Base-by-base conservation (phyloP, 2,888 invertebrate species). In the Dioctria rufipes region DNA sequence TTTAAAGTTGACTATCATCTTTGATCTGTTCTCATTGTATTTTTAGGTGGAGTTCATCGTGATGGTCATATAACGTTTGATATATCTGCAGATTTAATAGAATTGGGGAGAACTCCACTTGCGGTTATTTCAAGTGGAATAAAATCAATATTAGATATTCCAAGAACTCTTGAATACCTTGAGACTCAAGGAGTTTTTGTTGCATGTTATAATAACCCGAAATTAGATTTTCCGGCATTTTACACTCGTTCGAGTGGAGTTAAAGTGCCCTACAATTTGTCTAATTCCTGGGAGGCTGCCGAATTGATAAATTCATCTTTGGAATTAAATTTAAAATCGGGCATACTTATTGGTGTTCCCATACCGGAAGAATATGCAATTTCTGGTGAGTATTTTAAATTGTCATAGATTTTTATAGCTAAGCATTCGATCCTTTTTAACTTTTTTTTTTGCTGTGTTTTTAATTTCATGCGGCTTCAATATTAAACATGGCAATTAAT, bases 171-270 rank as follows among this genome's bases (percentile, higher is more conserved):
- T 67, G 99, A 99, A 88, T 98, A 94, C 88, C 90, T 99, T 90
- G 98, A 99, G 91, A 99, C 98, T 0, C 94, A 96, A 88, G 98
- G 98, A 0, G 98, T 98, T 1, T 95, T 95, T 85, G 97, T 98
- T 0, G 93, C 94, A 51, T 93, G 95, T 0, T 94, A 93, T 84
- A 94, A 95, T 0, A 89, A 91, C n/a, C 88, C 91, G 0, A 88
- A 89, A 0, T 89, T 89, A 42, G 92, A 93, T 11, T 99, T 99
- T 89, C 99, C 99, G 0, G 97, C 98, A 60, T 99, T 99, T 90
- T 99, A 98, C 89, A 94, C 95, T 0, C 89, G 92, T 4, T 90
- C 91, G 80, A 98, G 98, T 84, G 95, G 94, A 0, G 91, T 90
- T 83, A 90, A 89, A 80, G 93, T 95, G 0, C 96, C 96, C 0